Conservation (phyloP, 2,888 invertebrate species). For the Allygus modestus region DNA sequence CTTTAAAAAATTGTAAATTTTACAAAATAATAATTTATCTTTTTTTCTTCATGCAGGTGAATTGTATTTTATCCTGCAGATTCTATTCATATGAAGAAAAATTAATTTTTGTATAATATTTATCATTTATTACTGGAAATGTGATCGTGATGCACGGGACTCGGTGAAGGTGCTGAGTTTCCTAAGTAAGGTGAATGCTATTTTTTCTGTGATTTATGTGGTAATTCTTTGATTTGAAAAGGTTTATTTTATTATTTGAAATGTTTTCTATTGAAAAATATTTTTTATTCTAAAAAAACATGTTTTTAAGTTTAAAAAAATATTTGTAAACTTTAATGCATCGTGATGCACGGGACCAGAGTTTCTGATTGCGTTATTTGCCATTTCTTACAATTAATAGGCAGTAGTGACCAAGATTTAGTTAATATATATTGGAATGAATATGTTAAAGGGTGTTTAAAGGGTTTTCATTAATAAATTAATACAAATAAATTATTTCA, state of each 20-base stretch:
- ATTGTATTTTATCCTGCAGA: neutral
- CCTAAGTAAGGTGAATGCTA: neutral
- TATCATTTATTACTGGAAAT: neutral
- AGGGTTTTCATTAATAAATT: conserved; percentile 18
- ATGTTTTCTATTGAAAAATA: neutral
- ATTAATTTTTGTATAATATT: neutral
- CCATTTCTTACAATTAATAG: neutral
- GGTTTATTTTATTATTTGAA: conserved; percentile 1
- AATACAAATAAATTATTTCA: neutral
- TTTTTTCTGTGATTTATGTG: conserved; percentile 15
- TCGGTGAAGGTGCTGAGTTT: neutral
- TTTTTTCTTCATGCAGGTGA: conserved; percentile 22
- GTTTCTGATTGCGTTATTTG: neutral
- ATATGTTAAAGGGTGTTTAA: neutral
- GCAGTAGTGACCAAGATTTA: conserved; percentile 15
- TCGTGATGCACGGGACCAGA: conserved; percentile 9
- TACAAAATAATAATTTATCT: neutral
- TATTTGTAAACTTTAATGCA: neutral
- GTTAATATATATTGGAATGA: conserved; percentile 5
- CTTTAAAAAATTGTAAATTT: neutral
- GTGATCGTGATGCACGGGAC: conserved; percentile 5
- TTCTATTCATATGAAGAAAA: neutral
- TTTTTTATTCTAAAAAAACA: neutral
- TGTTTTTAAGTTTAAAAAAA: neutral
- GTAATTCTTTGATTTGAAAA: neutral